Evolutionary conservation across 2,113 vertebrate species (phyloP).

Genomic region (Aegithalos caudatus): DNA sequence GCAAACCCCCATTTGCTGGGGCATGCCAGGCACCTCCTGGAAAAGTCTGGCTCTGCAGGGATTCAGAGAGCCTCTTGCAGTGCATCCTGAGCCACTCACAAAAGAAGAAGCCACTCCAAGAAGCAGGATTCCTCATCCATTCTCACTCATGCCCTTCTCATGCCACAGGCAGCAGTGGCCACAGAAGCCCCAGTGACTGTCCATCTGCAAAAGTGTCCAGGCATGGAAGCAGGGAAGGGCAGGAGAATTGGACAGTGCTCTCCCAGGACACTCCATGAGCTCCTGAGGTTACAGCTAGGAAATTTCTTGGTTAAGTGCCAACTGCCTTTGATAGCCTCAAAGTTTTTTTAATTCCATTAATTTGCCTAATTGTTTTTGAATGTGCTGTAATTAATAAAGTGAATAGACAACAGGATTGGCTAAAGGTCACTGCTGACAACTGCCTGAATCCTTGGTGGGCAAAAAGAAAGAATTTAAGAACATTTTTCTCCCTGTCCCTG

Average conservation of each 20-base stretch:
- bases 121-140: background rate
- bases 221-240: background rate
- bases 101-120: background rate
- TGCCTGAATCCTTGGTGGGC: background rate
- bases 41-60: background rate
- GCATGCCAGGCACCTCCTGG: background rate
- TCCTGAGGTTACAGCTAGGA: background rate
- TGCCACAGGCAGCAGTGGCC: rapidly evolving
- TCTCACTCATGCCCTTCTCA: background rate
- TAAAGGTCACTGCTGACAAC: background rate
- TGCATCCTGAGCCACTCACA: background rate
- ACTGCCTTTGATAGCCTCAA: background rate
- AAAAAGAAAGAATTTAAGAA: background rate
- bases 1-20: background rate
- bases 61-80: background rate
- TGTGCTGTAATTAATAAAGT: background rate
- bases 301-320: background rate
- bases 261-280: background rate
- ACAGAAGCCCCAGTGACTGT: rapidly evolving
- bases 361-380: background rate
- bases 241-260: background rate
- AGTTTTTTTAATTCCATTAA: background rate
- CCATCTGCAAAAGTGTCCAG: background rate
- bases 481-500: background rate
- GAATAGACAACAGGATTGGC: background rate